Base-by-base conservation (phyloP, 1,140 invertebrate genomes). In the Drosophila paulistorum region DNA sequence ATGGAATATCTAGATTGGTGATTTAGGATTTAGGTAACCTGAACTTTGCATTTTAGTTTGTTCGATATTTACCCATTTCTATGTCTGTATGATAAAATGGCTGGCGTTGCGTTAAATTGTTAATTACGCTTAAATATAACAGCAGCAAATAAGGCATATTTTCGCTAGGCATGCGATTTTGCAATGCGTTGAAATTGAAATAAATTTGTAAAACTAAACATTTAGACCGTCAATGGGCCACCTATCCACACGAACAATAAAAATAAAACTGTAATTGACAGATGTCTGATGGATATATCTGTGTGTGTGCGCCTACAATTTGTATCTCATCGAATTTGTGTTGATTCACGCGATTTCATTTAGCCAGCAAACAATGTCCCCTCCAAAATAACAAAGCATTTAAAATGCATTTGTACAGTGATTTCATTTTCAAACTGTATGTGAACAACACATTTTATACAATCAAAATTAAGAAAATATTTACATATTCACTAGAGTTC, bases 131-230 rank as follows among this genome's bases (percentile, higher is more conserved):
- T 68, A 65, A 86, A 81, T 75, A 81, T 75, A 20, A 14, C 9
- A 51, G 17, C 45, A 69, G 63, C 30, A 66, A 39, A 60, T 54
- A 39, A 7, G 35, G 37, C 55, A 77, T 71, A 77, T 77, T 77
- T 51, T 51, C 17, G 17, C 17, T 11, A 20, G 45, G 68, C 67
- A 77, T 71, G 68, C 42, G 62, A 71, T 77, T 77, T 65, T 72
- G 66, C 79, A 63, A 65, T 79, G 76, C 76, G 79, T 87, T 87
- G 82, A 82, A 51, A 87, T 86, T 81, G 78, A 81, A 81, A 86
- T 73, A 71, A 74, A 81, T 84, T 82, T 80, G 66, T 70, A 74
- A 68, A 79, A 54, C 39, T 57, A 81, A 70, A 69, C 66, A 63
- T 77, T 83, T 83, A 79, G 74, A 54, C 61, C 67, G 64, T 74